Evolutionary conservation across 2,888 invertebrate species (phyloP), one percentile per base, ranked within the genome.

Genomic region (Pyrochroa serraticornis): DNA sequence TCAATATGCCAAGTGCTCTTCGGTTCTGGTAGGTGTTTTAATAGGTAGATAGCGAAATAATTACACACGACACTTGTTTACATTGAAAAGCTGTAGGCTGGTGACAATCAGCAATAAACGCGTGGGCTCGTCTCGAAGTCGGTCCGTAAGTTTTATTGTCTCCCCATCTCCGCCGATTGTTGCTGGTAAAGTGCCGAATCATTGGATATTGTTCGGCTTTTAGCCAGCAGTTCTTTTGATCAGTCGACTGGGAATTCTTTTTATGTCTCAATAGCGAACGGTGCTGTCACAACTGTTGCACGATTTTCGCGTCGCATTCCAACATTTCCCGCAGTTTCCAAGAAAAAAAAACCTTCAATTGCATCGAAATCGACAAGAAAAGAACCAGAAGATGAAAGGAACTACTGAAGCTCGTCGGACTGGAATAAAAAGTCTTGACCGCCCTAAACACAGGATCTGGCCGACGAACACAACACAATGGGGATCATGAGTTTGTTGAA

Each of bases 401-500:
- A 12, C 53, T 45, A 39, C 39, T 10, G 46, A 22, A 46, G 58
- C 60, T 45, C 55, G 46, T 45, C 43, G 43, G 51, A 52, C 32
- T 36, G 42, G 39, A 36, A 45, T 46, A 60, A 35, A 36, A 12
- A 30, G 37, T 37, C 46, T 31, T 37, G 41, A 34, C 33, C 55
- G 41, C 36, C 38, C 10, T 45, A 54, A 65, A 60, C 65, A 55
- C 62, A 57, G 59, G 56, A 65, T 65, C 67, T 64, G 63, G 63
- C 62, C 55, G 9, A 35, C 49, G 9, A 10, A 22, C 22, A 33
- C 38, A 39, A 38, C 31, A 71, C 69, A 72, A 70, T 65, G 65
- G 69, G 61, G 68, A 73, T 73, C 72, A 72, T 73, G 74, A 68
- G 69, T 69, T 66, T 66, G 70, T 71, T 65, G 68, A 74, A 72